Conservation (phyloP, 2,113 vertebrate species). For the Archilochus colubris region DNA sequence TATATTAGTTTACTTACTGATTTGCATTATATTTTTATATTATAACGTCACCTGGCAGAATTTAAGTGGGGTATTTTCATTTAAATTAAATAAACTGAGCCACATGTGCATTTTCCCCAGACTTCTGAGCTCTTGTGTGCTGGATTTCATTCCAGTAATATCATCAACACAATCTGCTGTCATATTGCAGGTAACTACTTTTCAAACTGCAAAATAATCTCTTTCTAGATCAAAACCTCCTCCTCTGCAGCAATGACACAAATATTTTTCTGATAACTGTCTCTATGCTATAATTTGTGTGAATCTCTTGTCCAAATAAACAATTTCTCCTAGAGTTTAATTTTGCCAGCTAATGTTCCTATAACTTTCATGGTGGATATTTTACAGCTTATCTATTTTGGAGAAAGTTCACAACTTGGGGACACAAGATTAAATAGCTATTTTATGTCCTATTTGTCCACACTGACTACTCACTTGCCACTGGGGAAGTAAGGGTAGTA, state of each 20-base stretch:
- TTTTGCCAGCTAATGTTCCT: not conserved
- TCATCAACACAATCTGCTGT: slow-evolving; percentile 27
- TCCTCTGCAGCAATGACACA: not conserved
- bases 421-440: not conserved
- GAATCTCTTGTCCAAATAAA: slow-evolving; percentile 14
- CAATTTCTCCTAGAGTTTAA: not conserved
- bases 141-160: not conserved
- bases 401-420: not conserved
- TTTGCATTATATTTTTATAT: not conserved
- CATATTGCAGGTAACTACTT: not conserved
- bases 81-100: not conserved
- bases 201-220: slow-evolving; percentile 25
- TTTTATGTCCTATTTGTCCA: not conserved
- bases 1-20: not conserved
- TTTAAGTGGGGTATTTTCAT: not conserved
- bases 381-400: not conserved
- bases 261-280: slow-evolving; percentile 1
- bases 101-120: not conserved
- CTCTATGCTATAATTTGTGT: not conserved
- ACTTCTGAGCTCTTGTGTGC: not conserved
- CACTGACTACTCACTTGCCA: not conserved
- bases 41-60: not conserved
- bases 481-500: not conserved
- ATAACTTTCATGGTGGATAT: not conserved
- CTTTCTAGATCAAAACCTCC: not conserved